A percentile compares a stretch with the other conserved stretches of the same genome.
Evolutionary conservation across 2,113 vertebrate genomes (phyloP).

Genomic region (Megaleporinus macrocephalus): DNA sequence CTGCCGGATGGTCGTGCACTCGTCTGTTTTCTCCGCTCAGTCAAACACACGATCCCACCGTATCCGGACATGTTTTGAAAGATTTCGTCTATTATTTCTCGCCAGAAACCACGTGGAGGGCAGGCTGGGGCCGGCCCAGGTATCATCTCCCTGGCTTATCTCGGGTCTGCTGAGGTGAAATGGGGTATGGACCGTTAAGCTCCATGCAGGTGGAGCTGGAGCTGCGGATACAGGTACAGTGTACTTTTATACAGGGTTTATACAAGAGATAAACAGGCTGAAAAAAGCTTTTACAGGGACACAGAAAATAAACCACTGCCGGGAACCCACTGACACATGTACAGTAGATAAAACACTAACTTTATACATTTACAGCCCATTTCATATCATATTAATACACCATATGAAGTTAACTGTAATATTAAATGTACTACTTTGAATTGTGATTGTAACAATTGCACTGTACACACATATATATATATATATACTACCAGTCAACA

Average conservation of each 20-base stretch:
- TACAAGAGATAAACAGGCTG: not conserved
- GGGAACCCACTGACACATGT: too few species aligned
- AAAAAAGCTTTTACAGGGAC: not conserved
- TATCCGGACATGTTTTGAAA: not conserved
- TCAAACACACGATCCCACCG: not conserved
- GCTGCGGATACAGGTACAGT: not conserved
- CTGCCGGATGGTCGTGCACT: not conserved
- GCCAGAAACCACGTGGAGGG: not conserved
- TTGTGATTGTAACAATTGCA: too few species aligned
- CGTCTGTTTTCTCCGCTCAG: not conserved
- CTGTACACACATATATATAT: too few species aligned
- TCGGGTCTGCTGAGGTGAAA: not conserved
- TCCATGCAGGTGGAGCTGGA: constrained; percentile 3
- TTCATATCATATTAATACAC: too few species aligned
- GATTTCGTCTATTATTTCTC: not conserved
- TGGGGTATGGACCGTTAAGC: constrained; percentile 4
- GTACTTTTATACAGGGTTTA: constrained; percentile 16
- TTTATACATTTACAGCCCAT: too few species aligned
- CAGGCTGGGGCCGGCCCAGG: not conserved
- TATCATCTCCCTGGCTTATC: not conserved
- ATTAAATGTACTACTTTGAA: too few species aligned
- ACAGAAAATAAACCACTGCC: not conserved
- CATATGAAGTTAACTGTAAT: too few species aligned
- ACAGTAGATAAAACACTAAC: too few species aligned
- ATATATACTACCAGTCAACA: too few species aligned